A percentile compares a stretch with the other conserved stretches of the same genome.
Conservation (phyloP, 2,797 vertebrate species). For the Spatula versicolor region DNA sequence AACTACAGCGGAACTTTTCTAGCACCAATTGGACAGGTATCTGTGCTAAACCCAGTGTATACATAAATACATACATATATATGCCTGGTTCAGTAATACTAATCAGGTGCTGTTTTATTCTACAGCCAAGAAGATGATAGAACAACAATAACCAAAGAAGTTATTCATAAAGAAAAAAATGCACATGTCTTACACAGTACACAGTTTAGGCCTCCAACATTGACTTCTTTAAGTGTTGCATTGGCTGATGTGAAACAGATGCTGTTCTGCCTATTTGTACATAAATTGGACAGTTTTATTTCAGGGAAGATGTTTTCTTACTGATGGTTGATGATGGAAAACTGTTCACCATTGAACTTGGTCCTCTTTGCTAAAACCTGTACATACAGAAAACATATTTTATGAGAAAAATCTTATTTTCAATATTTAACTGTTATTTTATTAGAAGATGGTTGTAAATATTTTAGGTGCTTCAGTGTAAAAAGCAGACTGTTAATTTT, state of each 20-base stretch:
- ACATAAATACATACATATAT: not conserved
- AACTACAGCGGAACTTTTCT: not conserved
- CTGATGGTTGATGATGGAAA: slow-evolving; percentile 49
- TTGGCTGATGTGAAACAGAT: slow-evolving; percentile 52
- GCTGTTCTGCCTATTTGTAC: slow-evolving; percentile 58
- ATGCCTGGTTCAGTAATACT: slow-evolving; percentile 48
- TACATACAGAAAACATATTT: slow-evolving; percentile 84
- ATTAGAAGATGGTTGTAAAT: slow-evolving; percentile 84
- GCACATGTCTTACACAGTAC: slow-evolving; percentile 54
- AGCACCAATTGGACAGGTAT: slow-evolving; percentile 20
- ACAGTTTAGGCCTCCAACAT: slow-evolving; percentile 28
- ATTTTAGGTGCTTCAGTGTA: slow-evolving; percentile 82
- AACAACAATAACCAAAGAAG: slow-evolving; percentile 77
- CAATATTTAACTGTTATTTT: slow-evolving; percentile 86
- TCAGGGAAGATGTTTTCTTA: slow-evolving; percentile 40
- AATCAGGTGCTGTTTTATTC: slow-evolving; percentile 52
- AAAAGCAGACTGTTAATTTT: slow-evolving; percentile 78
- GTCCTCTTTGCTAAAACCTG: slow-evolving; percentile 79
- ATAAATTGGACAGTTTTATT: slow-evolving; percentile 39
- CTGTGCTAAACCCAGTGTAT: slow-evolving; percentile 40
- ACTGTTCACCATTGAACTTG: slow-evolving; percentile 71
- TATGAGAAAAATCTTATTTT: slow-evolving; percentile 84
- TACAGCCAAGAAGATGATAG: slow-evolving; percentile 18
- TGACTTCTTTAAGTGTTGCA: slow-evolving; percentile 59
- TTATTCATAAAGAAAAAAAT: slow-evolving; percentile 37